These are phyloP conservation scores for Luehdorfia chinensis DNA, from an alignment of 1,140 invertebrate species.

Conservation along the genomic window DNA sequence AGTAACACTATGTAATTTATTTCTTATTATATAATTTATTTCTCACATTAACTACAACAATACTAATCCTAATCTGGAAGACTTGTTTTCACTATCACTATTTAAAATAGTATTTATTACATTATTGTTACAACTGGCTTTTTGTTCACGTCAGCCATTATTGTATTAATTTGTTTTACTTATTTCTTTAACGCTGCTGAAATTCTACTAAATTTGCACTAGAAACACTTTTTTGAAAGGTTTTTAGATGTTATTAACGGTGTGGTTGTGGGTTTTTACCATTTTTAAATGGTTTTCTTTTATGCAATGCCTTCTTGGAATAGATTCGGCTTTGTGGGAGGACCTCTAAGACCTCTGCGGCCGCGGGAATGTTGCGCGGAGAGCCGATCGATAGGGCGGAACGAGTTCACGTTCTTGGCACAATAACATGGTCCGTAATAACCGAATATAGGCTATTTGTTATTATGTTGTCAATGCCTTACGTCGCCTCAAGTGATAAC, in stretches of 20 bases:
- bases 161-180: slow-evolving; percentile 17
- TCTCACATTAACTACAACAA: slow-evolving; percentile 31
- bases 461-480: background rate
- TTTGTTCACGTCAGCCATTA: slow-evolving; percentile 30
- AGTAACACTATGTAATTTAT: slow-evolving; percentile 28
- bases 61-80: slow-evolving; percentile 53
- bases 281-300: slow-evolving; percentile 48
- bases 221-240: slow-evolving; percentile 1
- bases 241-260: slow-evolving; percentile 15
- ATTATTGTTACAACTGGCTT: slow-evolving; percentile 40
- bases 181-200: slow-evolving; percentile 19
- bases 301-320: slow-evolving; percentile 45
- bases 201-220: slow-evolving; percentile 19
- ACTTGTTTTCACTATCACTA: slow-evolving; percentile 65
- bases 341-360: slow-evolving; percentile 16
- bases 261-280: slow-evolving; percentile 34
- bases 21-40: no score
- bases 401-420: slow-evolving; percentile 26
- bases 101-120: slow-evolving; percentile 38
- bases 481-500: background rate
- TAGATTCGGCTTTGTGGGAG: slow-evolving; percentile 16
- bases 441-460: slow-evolving; percentile 17
- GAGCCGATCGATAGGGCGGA: slow-evolving; percentile 48
- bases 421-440: slow-evolving; percentile 20
- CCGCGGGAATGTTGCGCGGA: slow-evolving; percentile 50